These are phyloP conservation scores for Paraplagusia blochii DNA, from an alignment of 2,113 vertebrate species.

Conservation along the genomic window DNA sequence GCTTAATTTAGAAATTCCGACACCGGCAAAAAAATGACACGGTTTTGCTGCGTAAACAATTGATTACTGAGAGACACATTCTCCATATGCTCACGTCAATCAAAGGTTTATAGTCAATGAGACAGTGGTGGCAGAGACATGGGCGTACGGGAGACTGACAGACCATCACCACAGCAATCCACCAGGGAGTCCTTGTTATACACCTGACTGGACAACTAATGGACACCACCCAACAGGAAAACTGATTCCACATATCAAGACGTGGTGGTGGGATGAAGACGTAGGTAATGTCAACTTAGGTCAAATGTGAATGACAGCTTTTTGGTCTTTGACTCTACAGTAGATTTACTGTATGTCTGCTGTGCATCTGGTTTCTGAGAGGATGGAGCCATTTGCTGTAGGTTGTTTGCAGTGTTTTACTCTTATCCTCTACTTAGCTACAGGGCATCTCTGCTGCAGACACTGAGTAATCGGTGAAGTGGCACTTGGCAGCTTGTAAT, in stretches of 20 bases:
- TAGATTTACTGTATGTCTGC: slow-evolving; percentile 14
- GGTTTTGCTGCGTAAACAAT: not conserved
- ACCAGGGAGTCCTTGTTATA: slow-evolving; percentile 39
- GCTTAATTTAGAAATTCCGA: not conserved
- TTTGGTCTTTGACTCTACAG: slow-evolving; percentile 32
- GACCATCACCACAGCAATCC: slow-evolving; percentile 47
- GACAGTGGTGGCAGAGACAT: slow-evolving; percentile 1
- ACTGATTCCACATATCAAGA: slow-evolving; percentile 38
- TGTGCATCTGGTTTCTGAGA: not conserved
- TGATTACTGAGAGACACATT: slow-evolving; percentile 15
- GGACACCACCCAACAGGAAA: slow-evolving; percentile 47
- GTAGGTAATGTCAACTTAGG: slow-evolving; percentile 56
- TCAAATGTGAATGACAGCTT: slow-evolving; percentile 60
- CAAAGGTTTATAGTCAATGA: slow-evolving; percentile 17
- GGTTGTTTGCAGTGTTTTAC: slow-evolving; percentile 38
- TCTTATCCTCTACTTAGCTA: slow-evolving; percentile 46
- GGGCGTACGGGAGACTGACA: slow-evolving; percentile 46
- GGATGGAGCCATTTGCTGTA: slow-evolving; percentile 21
- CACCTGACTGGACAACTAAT: slow-evolving; percentile 52
- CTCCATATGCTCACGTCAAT: slow-evolving; percentile 1
- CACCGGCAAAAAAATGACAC: not conserved
- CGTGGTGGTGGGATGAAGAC: slow-evolving; percentile 22
- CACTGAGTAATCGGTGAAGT: slow-evolving; percentile 56
- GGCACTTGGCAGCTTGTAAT: slow-evolving; percentile 56
- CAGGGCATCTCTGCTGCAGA: slow-evolving; percentile 39